Base-by-base conservation (phyloP, 2,888 invertebrate species). In the Rhingia campestris region DNA sequence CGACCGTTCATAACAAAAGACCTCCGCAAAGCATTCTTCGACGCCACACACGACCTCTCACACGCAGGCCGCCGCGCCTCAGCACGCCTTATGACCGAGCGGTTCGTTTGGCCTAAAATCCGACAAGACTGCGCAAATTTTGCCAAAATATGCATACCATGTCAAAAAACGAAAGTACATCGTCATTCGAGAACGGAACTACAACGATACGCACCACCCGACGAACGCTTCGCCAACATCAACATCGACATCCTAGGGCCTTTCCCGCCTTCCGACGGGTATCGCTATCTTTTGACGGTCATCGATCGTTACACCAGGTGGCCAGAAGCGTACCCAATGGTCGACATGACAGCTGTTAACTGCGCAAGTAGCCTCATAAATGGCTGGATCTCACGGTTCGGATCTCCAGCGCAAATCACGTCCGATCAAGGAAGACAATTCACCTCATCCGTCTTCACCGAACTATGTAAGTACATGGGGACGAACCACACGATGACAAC, bases 401-500 rank as follows among this genome's bases (percentile, higher is more conserved):
- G 58, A 47, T 2, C 51, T 1, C 51, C 61, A 9, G 22, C 32
- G 9, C 12, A 12, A 14, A 51, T 72, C 33, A 41, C 72, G 14
- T 51, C 39, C 22, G 43, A 61, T 33, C 61, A 72, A 51, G 59
- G 59, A 14, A 59, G 59, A 22, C 47, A 69, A 30, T 69, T 56
- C 56, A 69, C 56, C n/a, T 69, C 69, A 14, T 37, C 56, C 2
- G n/a, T n/a, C n/a, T n/a, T n/a, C n/a, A n/a, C n/a, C n/a, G 45
- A 72, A 45, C 35, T 72, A 6, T 61, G 53, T 6, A 63, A 14
- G 14, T 41, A 4, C 6, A 6, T 35, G 10, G 61, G 61, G 9
- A 22, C 53, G 7, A 72, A 72, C 37, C 72, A 61, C 9, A 37
- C 14, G 10, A 72, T 70, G 59, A 72, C 51, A 3, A 69, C 30